Percentiles rank a stretch among this genome's conserved stretches.
Conservation (phyloP, 1,140 invertebrate genomes). For the Pissodes strobi region DNA sequence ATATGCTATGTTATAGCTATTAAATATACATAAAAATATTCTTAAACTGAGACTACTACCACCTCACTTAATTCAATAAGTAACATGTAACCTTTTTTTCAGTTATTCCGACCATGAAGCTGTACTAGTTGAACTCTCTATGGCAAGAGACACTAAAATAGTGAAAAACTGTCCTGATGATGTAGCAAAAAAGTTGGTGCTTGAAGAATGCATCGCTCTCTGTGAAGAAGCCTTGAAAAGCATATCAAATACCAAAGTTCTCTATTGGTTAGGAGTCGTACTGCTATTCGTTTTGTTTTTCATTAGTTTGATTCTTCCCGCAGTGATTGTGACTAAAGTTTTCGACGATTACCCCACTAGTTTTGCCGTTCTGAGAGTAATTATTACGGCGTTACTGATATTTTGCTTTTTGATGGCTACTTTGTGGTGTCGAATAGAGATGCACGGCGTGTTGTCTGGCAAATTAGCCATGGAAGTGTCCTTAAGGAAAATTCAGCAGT, state of each 20-base stretch:
- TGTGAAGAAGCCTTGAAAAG: conserved; percentile 64
- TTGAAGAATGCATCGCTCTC: conserved; percentile 65
- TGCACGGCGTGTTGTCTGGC: conserved; percentile 75
- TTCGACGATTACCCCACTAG: conserved; percentile 53
- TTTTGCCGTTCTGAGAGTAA: conserved; percentile 61
- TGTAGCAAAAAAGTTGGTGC: conserved; percentile 44
- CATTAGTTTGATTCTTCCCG: conserved; percentile 52
- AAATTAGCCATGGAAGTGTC: conserved; percentile 63
- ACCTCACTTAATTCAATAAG: no score
- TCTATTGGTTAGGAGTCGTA: conserved; percentile 64
- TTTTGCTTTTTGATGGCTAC: conserved; percentile 77
- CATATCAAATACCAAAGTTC: conserved; percentile 62
- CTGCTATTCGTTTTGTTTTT: conserved; percentile 56
- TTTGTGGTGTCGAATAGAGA: conserved; percentile 78
- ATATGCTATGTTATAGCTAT: no score
- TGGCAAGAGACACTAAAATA: conserved; percentile 5
- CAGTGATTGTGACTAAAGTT: conserved; percentile 35
- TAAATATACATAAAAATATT: no score
- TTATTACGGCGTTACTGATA: conserved; percentile 67
- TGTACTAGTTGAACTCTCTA: conserved; percentile 56
- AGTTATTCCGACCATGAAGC: conserved; percentile 93
- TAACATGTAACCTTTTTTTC: no score
- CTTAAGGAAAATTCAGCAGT: conserved; percentile 34
- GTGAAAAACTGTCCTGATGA: conserved; percentile 8
- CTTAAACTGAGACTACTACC: no score